Percentiles rank a stretch among this genome's conserved stretches.
Conservation (phyloP, 2,888 invertebrate species). For the Neoaliturus tenellus region DNA sequence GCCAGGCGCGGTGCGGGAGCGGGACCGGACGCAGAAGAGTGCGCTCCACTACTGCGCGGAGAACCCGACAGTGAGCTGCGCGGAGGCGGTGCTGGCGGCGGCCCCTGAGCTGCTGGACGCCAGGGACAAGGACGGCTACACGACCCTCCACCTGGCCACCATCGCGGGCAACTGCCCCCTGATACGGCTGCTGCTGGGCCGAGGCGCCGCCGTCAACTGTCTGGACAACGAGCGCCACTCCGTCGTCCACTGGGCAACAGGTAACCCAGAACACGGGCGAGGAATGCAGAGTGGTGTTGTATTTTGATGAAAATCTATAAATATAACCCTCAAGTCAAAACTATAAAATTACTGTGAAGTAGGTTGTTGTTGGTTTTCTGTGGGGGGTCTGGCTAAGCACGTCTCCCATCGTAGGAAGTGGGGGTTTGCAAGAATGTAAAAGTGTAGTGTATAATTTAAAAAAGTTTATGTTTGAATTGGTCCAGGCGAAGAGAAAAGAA, state of each 20-base stretch:
- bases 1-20: constrained; percentile 79
- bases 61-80: constrained; percentile 77
- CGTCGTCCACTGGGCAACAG: constrained; percentile 98
- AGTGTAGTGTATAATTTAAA: too few species aligned
- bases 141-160: constrained; percentile 96
- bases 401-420: too few species aligned
- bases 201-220: constrained; percentile 92
- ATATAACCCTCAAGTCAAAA: too few species aligned
- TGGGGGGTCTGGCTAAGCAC: too few species aligned
- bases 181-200: constrained; percentile 90
- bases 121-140: constrained; percentile 95
- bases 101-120: constrained; percentile 91
- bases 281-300: too few species aligned
- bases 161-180: constrained; percentile 94
- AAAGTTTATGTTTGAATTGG: too few species aligned
- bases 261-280: too few species aligned
- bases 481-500: too few species aligned
- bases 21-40: constrained; percentile 89
- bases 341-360: too few species aligned
- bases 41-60: constrained; percentile 96
- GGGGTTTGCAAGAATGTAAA: too few species aligned
- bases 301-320: too few species aligned
- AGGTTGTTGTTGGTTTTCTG: too few species aligned
- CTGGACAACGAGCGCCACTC: constrained; percentile 97
- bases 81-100: constrained; percentile 84